These are phyloP conservation scores for Threskiornis aethiopicus DNA, from an alignment of 2,797 vertebrate genomes.

Conservation along the genomic window DNA sequence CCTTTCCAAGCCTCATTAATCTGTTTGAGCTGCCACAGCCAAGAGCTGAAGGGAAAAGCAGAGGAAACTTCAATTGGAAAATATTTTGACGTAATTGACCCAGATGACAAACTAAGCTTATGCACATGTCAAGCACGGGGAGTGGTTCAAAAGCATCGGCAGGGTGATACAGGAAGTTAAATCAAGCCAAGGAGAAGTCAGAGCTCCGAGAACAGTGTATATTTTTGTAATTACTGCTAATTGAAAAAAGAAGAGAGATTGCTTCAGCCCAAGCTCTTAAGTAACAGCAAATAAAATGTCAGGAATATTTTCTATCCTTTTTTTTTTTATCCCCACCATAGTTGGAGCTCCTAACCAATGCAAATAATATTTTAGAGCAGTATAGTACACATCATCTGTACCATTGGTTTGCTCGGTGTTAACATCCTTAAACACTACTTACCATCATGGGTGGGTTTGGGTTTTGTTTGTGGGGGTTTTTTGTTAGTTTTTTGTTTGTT, in stretches of 20 bases:
- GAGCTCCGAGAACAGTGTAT: slow-evolving; percentile 7
- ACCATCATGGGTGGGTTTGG: neutral
- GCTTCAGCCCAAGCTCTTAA: neutral
- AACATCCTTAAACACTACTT: neutral
- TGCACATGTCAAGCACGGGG: slow-evolving; percentile 71
- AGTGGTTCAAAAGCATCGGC: slow-evolving; percentile 44
- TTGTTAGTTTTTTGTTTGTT: too few relatives aligned
- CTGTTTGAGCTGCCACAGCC: slow-evolving; percentile 64
- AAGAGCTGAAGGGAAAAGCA: slow-evolving; percentile 60
- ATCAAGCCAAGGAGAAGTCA: slow-evolving; percentile 51
- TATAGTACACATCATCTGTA: neutral
- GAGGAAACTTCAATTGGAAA: slow-evolving; percentile 72
- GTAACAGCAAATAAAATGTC: neutral
- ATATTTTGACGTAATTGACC: slow-evolving; percentile 80
- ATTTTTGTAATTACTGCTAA: slow-evolving; percentile 62
- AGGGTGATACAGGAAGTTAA: slow-evolving; percentile 9
- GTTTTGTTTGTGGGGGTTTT: too few relatives aligned
- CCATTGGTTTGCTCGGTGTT: neutral
- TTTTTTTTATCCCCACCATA: neutral
- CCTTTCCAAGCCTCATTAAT: slow-evolving; percentile 74
- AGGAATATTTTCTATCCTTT: neutral
- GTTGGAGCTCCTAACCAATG: neutral
- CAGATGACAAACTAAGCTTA: slow-evolving; percentile 80
- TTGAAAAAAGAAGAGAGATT: neutral
- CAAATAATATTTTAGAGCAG: neutral